Base-by-base conservation (phyloP, 1,140 invertebrate species). In the Adelges cooleyi region DNA sequence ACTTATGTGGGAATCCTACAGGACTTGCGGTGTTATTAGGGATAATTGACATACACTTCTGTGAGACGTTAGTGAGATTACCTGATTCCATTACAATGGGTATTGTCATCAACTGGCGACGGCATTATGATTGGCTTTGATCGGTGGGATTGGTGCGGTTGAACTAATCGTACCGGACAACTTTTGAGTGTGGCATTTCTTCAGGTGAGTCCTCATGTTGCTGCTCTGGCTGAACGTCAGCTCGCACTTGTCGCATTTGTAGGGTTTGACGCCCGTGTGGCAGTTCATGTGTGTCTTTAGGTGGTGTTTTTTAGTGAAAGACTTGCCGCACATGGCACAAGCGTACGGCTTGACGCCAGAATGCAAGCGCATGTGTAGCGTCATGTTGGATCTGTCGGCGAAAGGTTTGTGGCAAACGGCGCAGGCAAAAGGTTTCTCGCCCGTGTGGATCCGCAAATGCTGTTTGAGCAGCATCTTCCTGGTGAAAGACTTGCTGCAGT, bases 401-500 rank as follows among this genome's bases (percentile, higher is more conserved):
- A 92, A 91, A 1, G 83, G 80, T 72, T 84, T 85, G 66, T 82
- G 81, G 69, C 83, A 85, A 67, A 83, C 80, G 36, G 80, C 76
- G 71, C 84, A 86, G 52, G 82, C 77, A 72, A 85, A 87, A 0
- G 87, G 87, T 70, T 88, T 82, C 71, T 90, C 87, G 17, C 86
- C 84, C 1, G 85, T 87, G 70, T 87, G 86, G 0, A 85, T 87
- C 8, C 86, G 76, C 70, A 86, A 79, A 71, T 90, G 87, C 71
- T 88, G 86, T 70, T 88, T 87, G 27, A 89, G 76, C 1, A 88
- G 73, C 84, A 87, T 86, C 75, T 88, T 88, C 13, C 86, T 81
- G 10, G 90, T 87, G 72, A 95, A 95, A 3, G 86, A 80, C 70
- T 92, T 88, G n/a, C 86, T 84, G 71, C 92, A 95, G 18, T 87